A percentile compares a stretch with the other conserved stretches of the same genome.
Conservation (phyloP, 2,113 vertebrate species). For the Prolemur simus region DNA sequence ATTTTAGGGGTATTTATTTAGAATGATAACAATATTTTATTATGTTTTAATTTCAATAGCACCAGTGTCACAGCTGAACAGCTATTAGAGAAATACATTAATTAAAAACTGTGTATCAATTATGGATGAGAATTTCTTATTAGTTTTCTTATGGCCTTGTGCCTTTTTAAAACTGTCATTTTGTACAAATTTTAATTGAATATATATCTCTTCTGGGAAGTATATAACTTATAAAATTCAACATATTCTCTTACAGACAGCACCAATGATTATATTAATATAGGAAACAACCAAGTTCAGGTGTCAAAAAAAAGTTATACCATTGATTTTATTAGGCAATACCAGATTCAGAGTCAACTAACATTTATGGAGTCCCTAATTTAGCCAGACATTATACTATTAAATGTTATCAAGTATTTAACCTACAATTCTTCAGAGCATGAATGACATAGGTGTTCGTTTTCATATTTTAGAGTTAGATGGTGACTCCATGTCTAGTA, state of each 20-base stretch:
- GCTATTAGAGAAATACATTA: slow-evolving; percentile 2
- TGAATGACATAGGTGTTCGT: neutral
- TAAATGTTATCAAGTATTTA: neutral
- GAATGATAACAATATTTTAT: neutral
- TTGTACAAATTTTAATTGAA: slow-evolving; percentile 52
- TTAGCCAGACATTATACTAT: neutral
- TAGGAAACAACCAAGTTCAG: slow-evolving; percentile 24
- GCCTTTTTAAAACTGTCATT: slow-evolving; percentile 28
- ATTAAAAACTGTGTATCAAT: slow-evolving; percentile 10
- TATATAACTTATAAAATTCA: neutral
- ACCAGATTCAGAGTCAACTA: neutral
- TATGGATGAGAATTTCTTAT: slow-evolving; percentile 19
- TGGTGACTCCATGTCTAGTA: neutral
- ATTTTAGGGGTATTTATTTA: neutral
- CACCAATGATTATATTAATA: neutral
- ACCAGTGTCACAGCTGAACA: neutral
- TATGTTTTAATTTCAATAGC: neutral
- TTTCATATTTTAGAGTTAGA: slow-evolving; percentile 5
- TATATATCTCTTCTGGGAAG: neutral
- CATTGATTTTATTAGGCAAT: neutral
- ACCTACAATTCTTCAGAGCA: neutral
- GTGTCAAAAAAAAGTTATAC: slow-evolving; percentile 23
- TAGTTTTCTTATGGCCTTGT: neutral
- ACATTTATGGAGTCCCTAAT: neutral
- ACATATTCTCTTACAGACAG: neutral